phyloP scores from a whole-genome alignment of 2,888 invertebrate genomes.

The Sarcophaga variegata region DNA sequence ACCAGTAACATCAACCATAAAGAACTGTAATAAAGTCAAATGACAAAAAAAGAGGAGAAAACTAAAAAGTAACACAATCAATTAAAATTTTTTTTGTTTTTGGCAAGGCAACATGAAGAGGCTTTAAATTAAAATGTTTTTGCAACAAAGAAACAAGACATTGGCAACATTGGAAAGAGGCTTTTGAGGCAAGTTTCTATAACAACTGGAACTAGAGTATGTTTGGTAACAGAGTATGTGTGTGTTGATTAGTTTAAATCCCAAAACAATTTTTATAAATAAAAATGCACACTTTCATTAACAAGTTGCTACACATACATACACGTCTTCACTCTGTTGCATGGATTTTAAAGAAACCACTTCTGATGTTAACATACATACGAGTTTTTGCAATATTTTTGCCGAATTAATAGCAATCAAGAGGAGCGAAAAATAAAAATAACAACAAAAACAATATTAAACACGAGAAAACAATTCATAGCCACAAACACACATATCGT shows the following conservation, averaged over 20 bases:
- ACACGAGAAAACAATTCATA: constrained; percentile 31
- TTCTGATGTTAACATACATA: neutral
- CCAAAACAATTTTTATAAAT: constrained; percentile 13
- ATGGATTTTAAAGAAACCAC: constrained; percentile 13
- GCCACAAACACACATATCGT: neutral
- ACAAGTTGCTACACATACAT: neutral
- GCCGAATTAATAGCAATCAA: constrained; percentile 39
- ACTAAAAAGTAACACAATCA: neutral
- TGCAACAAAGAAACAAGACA: neutral
- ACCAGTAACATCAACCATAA: neutral
- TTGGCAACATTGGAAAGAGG: too few relatives aligned
- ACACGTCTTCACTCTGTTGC: neutral
- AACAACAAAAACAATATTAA: neutral
- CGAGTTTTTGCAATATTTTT: neutral
- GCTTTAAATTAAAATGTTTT: neutral
- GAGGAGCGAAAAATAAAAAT: constrained; percentile 25
- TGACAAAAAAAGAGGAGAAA: neutral
- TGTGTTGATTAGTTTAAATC: neutral
- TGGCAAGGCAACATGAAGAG: neutral
- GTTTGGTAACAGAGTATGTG: too few relatives aligned
- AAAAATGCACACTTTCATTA: neutral
- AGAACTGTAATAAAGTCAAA: neutral
- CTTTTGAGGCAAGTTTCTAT: too few relatives aligned
- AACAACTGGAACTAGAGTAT: too few relatives aligned
- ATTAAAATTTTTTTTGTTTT: neutral